phyloP scores from a whole-genome alignment of 2,113 vertebrate species.

The Piaya cayana region DNA sequence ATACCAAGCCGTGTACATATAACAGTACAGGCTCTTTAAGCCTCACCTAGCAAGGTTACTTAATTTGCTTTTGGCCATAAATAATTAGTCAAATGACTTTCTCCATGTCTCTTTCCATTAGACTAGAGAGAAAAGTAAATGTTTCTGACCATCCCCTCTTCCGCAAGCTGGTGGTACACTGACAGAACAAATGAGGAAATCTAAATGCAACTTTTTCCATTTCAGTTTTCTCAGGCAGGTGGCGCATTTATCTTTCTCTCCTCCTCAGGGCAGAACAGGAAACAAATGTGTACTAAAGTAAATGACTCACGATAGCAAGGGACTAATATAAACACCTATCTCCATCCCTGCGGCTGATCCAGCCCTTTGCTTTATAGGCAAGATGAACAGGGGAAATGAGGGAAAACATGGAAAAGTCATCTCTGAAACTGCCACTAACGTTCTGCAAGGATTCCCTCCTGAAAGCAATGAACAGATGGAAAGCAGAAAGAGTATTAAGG shows the following conservation, averaged over 20 bases:
- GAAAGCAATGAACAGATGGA: not conserved
- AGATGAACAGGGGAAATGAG: not conserved
- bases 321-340: not conserved
- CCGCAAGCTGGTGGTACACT: not conserved
- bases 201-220: not conserved
- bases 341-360: not conserved
- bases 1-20: not conserved
- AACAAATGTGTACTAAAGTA: not conserved
- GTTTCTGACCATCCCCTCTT: not conserved
- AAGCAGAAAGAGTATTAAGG: not conserved
- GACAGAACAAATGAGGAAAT: conserved; percentile 3
- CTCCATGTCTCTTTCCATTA: not conserved
- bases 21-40: not conserved
- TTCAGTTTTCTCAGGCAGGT: not conserved
- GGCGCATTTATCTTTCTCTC: not conserved
- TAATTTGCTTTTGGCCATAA: not conserved
- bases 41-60: not conserved
- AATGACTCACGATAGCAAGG: not conserved
- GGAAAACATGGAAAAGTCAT: not conserved
- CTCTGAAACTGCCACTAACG: not conserved
- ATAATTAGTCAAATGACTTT: conserved; percentile 2
- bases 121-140: not conserved
- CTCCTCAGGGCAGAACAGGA: not conserved
- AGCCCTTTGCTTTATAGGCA: not conserved
- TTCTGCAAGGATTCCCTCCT: not conserved